Conservation (phyloP, 2,888 invertebrate genomes). For the Papilio elwesi region DNA sequence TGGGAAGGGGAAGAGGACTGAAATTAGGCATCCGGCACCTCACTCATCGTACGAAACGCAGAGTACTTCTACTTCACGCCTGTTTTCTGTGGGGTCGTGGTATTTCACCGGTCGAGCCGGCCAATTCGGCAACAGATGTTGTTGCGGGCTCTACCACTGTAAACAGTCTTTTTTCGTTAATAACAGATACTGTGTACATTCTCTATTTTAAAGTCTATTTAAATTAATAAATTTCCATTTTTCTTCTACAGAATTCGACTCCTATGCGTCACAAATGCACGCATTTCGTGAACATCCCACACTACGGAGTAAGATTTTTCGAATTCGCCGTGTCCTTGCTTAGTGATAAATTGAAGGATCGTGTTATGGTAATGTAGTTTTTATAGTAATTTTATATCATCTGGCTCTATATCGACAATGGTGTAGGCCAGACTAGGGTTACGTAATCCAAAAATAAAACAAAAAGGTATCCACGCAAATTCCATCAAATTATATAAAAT, state of each 20-base stretch:
- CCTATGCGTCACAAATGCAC: conserved; percentile 96
- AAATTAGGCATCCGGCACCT: too few species aligned
- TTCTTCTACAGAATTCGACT: conserved; percentile 88
- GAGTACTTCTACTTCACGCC: too few species aligned
- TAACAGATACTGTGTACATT: too few species aligned
- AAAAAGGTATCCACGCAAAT: background rate
- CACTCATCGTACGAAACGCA: too few species aligned
- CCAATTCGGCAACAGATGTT: too few species aligned
- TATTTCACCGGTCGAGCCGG: too few species aligned
- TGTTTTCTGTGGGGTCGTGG: too few species aligned
- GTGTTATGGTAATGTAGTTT: conserved; percentile 87
- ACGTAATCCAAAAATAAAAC: background rate
- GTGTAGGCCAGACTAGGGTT: background rate
- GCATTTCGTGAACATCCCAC: conserved; percentile 93
- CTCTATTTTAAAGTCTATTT: too few species aligned
- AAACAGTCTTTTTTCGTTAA: too few species aligned
- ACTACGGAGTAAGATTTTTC: conserved; percentile 91
- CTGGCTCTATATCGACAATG: background rate
- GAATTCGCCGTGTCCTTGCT: conserved; percentile 92
- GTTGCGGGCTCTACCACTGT: too few species aligned
- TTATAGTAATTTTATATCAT: conserved; percentile 4
- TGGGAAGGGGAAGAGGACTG: too few species aligned
- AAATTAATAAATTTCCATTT: conserved; percentile 39
- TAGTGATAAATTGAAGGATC: conserved; percentile 92
- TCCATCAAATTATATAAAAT: background rate